Evolutionary conservation across 2,888 invertebrate species (phyloP).

Genomic region (Mystacides longicornis): DNA sequence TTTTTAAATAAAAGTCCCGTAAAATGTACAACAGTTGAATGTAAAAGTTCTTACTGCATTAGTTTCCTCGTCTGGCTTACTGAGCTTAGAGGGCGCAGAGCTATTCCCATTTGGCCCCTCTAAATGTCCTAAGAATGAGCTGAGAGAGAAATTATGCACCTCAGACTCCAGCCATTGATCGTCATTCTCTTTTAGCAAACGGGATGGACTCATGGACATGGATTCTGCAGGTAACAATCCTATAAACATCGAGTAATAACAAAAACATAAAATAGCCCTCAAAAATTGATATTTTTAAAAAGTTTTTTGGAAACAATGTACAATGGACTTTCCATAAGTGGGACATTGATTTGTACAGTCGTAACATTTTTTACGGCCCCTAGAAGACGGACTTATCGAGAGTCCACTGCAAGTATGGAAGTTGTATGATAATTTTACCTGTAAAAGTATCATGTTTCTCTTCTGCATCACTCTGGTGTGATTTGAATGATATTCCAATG

Average conservation of each 20-base stretch:
- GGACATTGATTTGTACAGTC: too few species aligned
- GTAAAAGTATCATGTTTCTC: conserved; percentile 33
- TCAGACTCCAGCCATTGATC: conserved; percentile 67
- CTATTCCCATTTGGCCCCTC: conserved; percentile 47
- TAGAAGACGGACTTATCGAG: too few species aligned
- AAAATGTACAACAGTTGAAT: background rate
- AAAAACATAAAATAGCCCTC: too few species aligned
- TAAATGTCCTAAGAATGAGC: conserved; percentile 75
- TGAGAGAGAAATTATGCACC: conserved; percentile 78
- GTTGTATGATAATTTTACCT: too few species aligned
- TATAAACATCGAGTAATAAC: background rate
- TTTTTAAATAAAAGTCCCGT: background rate
- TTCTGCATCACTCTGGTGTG: conserved; percentile 16
- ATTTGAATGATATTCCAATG: conserved; percentile 28
- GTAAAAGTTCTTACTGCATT: background rate
- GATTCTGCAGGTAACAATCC: conserved; percentile 31
- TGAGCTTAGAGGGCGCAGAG: background rate
- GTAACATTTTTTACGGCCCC: too few species aligned
- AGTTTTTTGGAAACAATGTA: too few species aligned
- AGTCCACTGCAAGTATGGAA: too few species aligned
- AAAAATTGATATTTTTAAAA: too few species aligned
- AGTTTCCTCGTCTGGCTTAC: background rate
- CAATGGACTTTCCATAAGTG: too few species aligned
- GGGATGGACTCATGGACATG: conserved; percentile 54
- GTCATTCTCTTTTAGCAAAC: conserved; percentile 59